Evolutionary conservation across 2,113 vertebrate species (phyloP).

Genomic region (Oryzias woworae): DNA sequence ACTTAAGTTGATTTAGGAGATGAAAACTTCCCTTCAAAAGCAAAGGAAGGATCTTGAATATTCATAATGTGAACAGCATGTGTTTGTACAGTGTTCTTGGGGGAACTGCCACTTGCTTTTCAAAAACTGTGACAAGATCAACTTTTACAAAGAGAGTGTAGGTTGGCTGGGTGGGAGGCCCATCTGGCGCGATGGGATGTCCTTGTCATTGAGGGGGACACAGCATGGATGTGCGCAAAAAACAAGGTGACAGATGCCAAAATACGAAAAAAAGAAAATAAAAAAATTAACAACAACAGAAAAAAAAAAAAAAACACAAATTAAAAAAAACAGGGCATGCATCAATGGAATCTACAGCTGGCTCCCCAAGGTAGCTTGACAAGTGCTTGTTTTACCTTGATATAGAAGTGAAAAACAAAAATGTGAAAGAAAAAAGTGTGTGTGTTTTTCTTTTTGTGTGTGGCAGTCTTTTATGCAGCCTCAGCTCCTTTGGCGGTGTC

Average conservation of each 20-base stretch:
- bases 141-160: conserved; percentile 57
- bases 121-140: conserved; percentile 60
- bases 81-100: conserved; percentile 30
- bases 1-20: neutral
- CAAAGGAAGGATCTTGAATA: conserved; percentile 20
- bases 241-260: conserved; percentile 70
- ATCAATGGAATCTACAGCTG: conserved; percentile 62
- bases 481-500: conserved; percentile 73
- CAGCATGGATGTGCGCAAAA: conserved; percentile 59
- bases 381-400: conserved; percentile 38
- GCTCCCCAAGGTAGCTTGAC: conserved; percentile 63
- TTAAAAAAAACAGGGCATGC: conserved; percentile 16
- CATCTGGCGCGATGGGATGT: conserved; percentile 73
- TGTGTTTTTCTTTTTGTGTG: conserved; percentile 39
- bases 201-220: conserved; percentile 66
- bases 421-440: conserved; percentile 32
- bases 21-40: neutral
- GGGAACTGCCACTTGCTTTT: conserved; percentile 47
- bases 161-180: conserved; percentile 63
- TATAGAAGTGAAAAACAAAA: conserved; percentile 40
- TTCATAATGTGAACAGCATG: conserved; percentile 39
- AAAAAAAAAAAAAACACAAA: conserved; percentile 31
- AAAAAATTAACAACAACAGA: conserved; percentile 13
- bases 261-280: neutral
- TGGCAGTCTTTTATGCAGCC: conserved; percentile 58